phyloP scores from a whole-genome alignment of 2,797 vertebrate genomes.

The Pangasius sanitwongsei region DNA sequence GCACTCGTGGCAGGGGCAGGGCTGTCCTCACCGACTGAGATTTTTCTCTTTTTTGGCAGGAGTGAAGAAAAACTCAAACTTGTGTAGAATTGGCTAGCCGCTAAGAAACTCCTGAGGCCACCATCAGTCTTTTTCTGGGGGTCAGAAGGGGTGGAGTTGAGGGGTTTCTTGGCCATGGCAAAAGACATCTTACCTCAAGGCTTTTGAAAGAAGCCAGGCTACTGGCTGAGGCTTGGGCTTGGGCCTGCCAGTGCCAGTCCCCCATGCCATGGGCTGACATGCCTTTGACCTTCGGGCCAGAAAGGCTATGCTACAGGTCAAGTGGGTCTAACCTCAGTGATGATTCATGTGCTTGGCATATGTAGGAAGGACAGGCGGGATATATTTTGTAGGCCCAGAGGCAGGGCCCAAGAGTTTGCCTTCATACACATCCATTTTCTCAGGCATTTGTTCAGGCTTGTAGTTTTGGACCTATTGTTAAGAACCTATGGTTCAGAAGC shows the following conservation, averaged over 20 bases:
- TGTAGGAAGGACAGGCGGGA: neutral
- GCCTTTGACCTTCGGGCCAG: neutral
- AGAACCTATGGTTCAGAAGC: neutral
- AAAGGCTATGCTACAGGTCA: neutral
- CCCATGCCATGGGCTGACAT: neutral
- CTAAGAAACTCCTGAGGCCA: neutral
- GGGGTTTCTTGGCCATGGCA: neutral
- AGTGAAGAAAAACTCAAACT: neutral
- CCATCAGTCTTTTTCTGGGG: neutral
- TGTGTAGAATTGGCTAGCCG: neutral
- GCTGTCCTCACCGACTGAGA: neutral
- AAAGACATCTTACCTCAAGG: neutral
- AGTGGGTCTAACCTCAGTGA: neutral
- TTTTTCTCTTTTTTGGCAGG: neutral
- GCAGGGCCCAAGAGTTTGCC: neutral
- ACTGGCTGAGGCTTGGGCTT: neutral
- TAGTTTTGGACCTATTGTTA: no score
- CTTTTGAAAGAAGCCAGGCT: neutral
- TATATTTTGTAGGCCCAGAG: neutral
- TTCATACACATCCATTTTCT: neutral
- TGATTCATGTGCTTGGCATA: neutral
- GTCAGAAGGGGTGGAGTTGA: neutral
- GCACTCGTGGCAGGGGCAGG: neutral
- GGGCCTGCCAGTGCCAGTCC: neutral
- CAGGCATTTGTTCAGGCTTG: no score